Evolutionary conservation across 1,140 invertebrate species (phyloP).

Genomic region (Bombus confusus): DNA sequence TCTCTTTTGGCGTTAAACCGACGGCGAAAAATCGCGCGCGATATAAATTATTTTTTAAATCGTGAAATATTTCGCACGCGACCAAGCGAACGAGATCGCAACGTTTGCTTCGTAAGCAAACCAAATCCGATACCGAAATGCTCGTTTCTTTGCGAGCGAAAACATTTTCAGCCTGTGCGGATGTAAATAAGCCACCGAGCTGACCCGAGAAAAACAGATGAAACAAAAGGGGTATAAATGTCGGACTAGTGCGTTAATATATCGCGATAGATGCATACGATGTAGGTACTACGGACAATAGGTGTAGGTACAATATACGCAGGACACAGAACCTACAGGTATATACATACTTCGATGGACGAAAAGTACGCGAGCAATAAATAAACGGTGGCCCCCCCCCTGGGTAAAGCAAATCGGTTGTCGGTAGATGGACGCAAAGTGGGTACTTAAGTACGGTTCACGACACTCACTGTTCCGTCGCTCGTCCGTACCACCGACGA

Average conservation of each 20-base stretch:
- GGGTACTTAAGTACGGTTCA: slow-evolving; percentile 45
- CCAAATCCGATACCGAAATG: neutral
- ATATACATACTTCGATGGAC: neutral
- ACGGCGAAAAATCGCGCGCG: slow-evolving; percentile 13
- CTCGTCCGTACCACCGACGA: neutral
- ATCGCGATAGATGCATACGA: neutral
- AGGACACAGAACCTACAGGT: too few species aligned
- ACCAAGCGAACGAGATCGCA: neutral
- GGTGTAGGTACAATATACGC: too few species aligned
- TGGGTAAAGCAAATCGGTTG: slow-evolving; percentile 47
- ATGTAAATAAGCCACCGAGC: neutral
- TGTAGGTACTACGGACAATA: too few species aligned
- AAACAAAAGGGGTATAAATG: neutral
- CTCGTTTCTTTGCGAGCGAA: neutral
- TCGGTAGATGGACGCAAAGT: slow-evolving; percentile 42
- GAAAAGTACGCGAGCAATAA: neutral
- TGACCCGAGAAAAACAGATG: neutral
- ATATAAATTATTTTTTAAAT: slow-evolving; percentile 20
- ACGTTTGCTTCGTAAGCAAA: neutral
- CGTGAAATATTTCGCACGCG: neutral
- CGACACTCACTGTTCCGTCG: slow-evolving; percentile 30
- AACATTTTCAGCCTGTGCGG: neutral
- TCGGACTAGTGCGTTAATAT: neutral
- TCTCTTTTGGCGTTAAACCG: slow-evolving; percentile 3
- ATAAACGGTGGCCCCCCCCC: slow-evolving; percentile 24